Evolutionary conservation across 1,140 invertebrate species (phyloP).

Genomic region (Streblospio benedicti): DNA sequence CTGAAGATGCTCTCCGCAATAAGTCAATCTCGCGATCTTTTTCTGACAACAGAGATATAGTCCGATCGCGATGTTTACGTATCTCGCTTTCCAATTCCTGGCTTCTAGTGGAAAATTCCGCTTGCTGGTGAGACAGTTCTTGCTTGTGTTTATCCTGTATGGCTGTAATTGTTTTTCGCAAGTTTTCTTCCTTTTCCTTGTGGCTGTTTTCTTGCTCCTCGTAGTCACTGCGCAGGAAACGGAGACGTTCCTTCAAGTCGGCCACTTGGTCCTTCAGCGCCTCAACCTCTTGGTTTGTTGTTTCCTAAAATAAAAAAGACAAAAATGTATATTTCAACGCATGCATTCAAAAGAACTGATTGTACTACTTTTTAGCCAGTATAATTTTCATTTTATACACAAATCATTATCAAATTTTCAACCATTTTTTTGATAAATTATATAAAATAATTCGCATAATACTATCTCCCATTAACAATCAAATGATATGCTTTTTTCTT

Average conservation of each 20-base stretch:
- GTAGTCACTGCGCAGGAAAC: conserved; percentile 28
- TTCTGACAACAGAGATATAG: conserved; percentile 65
- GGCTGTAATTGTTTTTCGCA: conserved; percentile 29
- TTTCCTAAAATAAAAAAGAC: conserved; percentile 14
- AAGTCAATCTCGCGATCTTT: conserved; percentile 65
- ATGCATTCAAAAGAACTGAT: background rate
- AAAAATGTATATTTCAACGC: background rate
- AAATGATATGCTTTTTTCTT: background rate
- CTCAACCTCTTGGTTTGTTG: conserved; percentile 35
- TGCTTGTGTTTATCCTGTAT: conserved; percentile 52
- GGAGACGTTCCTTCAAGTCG: conserved; percentile 37
- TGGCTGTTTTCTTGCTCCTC: conserved; percentile 52
- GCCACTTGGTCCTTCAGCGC: conserved; percentile 36
- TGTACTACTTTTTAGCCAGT: background rate
- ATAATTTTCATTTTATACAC: background rate
- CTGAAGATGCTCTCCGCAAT: conserved; percentile 4
- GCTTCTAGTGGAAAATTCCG: conserved; percentile 54
- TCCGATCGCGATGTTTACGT: conserved; percentile 67
- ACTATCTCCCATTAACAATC: background rate
- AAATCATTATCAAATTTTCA: background rate
- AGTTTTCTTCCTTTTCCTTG: conserved; percentile 28
- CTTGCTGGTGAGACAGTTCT: conserved; percentile 51
- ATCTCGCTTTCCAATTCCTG: conserved; percentile 63
- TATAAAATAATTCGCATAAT: background rate
- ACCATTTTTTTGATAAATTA: too few species aligned